A percentile compares a stretch with the other conserved stretches of the same genome.
phyloP scores from a whole-genome alignment of 2,113 vertebrate species.

The Dicerorhinus sumatrensis region DNA sequence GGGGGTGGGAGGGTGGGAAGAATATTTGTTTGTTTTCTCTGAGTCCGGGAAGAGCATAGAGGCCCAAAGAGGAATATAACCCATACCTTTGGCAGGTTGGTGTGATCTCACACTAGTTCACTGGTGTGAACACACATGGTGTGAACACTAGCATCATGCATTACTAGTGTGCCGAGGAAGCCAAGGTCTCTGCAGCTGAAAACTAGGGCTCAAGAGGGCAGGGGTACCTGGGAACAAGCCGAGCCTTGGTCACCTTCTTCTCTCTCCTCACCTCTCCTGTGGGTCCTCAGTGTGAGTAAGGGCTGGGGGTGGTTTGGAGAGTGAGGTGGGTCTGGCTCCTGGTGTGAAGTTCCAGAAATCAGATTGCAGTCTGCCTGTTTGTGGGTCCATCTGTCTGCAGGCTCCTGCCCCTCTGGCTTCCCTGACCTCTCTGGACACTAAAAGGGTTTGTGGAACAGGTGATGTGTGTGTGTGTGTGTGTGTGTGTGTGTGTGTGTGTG shows the following conservation, averaged over 20 bases:
- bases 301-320: neutral
- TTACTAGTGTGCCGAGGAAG: neutral
- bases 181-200: neutral
- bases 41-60: neutral
- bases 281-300: neutral
- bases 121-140: too few species aligned
- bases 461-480: neutral
- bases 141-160: neutral
- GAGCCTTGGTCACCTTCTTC: neutral
- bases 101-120: too few species aligned
- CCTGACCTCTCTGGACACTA: neutral
- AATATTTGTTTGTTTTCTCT: neutral
- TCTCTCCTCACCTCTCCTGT: neutral
- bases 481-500: too few species aligned
- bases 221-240: neutral
- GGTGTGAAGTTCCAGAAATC: neutral
- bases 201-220: neutral
- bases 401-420: neutral
- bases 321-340: neutral
- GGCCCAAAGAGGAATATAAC: neutral
- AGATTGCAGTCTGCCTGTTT: neutral
- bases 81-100: neutral
- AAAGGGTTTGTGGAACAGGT: neutral
- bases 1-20: rapidly evolving
- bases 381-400: neutral